Conservation (phyloP, 2,797 vertebrate species). For the Spinus pinus region DNA sequence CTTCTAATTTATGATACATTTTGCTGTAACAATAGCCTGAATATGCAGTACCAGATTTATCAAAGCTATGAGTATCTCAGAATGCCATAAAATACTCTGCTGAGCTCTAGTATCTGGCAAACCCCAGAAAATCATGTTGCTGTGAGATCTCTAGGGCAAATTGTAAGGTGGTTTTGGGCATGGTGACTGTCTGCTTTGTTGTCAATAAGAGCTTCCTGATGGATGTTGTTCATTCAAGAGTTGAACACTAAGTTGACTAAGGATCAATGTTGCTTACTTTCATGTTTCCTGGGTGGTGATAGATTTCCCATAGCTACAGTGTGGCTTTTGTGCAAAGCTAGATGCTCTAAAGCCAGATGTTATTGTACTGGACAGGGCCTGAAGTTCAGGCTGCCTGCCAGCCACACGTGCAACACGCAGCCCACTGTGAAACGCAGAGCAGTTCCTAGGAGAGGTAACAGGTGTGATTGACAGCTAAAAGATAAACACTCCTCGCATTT, state of each 20-base stretch:
- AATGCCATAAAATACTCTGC: neutral
- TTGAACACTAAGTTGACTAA: neutral
- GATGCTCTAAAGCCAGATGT: neutral
- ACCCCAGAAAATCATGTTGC: neutral
- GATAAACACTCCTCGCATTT: neutral
- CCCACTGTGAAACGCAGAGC: fast-evolving
- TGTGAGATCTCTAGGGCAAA: neutral
- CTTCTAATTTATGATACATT: neutral
- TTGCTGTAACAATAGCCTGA: neutral
- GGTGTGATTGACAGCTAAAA: neutral
- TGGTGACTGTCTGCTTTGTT: neutral
- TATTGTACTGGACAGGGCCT: neutral
- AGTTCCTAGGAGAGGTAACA: neutral
- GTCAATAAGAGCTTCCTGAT: neutral
- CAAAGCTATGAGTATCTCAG: neutral
- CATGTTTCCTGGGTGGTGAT: neutral
- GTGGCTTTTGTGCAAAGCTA: neutral
- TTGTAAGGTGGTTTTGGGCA: neutral
- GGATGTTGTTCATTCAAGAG: neutral
- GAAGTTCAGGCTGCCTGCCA: neutral
- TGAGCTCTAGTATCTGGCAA: neutral
- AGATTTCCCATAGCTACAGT: neutral
- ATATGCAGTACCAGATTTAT: neutral
- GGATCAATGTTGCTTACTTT: conserved; percentile 9
- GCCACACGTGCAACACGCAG: fast-evolving